Base-by-base conservation (phyloP, 2,888 invertebrate genomes). In the Microplitis deprimator region DNA sequence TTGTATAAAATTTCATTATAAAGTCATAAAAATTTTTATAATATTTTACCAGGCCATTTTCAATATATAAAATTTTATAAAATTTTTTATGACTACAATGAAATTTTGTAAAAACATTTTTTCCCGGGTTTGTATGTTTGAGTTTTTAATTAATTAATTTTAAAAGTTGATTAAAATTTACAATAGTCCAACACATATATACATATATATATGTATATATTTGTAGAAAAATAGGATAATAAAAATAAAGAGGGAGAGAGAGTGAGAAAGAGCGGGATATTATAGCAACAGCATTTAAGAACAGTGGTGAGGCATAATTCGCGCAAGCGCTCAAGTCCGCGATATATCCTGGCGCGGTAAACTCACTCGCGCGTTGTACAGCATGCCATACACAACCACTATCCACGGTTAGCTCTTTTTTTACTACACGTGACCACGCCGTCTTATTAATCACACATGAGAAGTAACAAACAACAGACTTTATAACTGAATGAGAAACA, bases 361-460 rank as follows among this genome's bases (percentile, higher is more conserved):
- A 87, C 87, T 88, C 88, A 89, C 89, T 89, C 89, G 89, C 88
- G 89, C 87, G 87, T 87, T 87, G 89, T 86, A 88, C 88, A 85
- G 89, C 89, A 89, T 86, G 89, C 86, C 85, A 88, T 86, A 88
- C 88, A 87, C 88, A 88, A 87, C 87, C 85, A 86, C 84, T 84
- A 84, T 84, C 79, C 79, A 84, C 83, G 20, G 40, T 16, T 40
- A 41, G 84, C 83, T 86, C 84, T 81, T 84, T 77, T 83, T 77
- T 81, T 82, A 82, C 84, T 82, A 85, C 83, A 83, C 86, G 85
- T 80, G 79, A 81, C 84, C 86, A 86, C 86, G 86, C 86, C 88
- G 85, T 86, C 62, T 67, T n/a, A 8, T 38, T 59, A 16, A 7
- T 39, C 13, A 67, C 50, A 38, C 29, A 29, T 29, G 29, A 29